phyloP scores from a whole-genome alignment of 2,113 vertebrate species.

The Jacana jacana region DNA sequence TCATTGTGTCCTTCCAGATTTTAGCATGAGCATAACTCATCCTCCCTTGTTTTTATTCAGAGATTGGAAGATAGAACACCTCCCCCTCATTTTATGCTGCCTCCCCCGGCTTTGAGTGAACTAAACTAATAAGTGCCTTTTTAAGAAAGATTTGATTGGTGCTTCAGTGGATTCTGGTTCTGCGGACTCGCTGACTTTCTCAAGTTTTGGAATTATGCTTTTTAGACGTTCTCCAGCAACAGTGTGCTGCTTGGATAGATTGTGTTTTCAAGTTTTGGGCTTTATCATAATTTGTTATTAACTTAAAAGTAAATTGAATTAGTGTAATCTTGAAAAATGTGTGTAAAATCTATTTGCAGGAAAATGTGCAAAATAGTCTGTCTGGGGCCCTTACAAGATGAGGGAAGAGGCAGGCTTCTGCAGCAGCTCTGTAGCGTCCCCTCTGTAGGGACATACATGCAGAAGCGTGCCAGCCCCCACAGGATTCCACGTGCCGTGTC shows the following conservation, averaged over 20 bases:
- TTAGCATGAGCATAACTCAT: not conserved
- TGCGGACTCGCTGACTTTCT: not conserved
- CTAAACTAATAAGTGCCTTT: not conserved
- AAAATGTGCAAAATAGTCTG: not conserved
- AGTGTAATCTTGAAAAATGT: not conserved
- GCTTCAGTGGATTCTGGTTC: not conserved
- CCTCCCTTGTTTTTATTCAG: not conserved
- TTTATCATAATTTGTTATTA: not conserved
- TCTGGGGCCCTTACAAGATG: not conserved
- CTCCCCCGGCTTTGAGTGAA: not conserved
- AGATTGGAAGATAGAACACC: not conserved
- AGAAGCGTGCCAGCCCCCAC: not conserved
- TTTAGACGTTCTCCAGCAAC: not conserved
- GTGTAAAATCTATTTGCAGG: not conserved
- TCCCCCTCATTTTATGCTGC: not conserved
- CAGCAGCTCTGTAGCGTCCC: not conserved
- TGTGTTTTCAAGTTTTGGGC: not conserved
- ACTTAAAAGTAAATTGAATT: not conserved
- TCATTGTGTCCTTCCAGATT: not conserved
- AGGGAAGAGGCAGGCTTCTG: not conserved
- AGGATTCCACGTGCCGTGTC: not conserved
- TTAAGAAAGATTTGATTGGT: not conserved
- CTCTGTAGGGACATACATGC: not conserved
- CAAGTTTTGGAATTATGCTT: rapidly evolving
- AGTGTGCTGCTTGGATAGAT: not conserved